Conservation (phyloP, 2,797 vertebrate species). For the Lophius americanus region DNA sequence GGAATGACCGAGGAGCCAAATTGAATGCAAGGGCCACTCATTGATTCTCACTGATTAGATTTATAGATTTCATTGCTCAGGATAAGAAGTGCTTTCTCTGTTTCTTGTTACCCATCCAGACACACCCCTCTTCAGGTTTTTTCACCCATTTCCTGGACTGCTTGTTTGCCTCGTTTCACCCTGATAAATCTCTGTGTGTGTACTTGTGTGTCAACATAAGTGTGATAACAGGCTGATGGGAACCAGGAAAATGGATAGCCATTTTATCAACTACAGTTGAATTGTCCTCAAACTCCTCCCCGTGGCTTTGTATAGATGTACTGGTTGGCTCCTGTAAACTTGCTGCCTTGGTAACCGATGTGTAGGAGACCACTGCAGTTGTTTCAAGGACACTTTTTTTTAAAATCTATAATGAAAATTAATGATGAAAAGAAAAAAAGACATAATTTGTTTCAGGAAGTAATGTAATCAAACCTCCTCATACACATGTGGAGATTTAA, state of each 20-base stretch:
- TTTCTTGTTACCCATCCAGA: slow-evolving; percentile 54
- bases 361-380: slow-evolving; percentile 19
- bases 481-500: background rate
- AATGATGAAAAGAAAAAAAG: background rate
- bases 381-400: slow-evolving; percentile 32
- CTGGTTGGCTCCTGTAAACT: slow-evolving; percentile 54
- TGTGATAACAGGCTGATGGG: slow-evolving; percentile 56
- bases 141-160: slow-evolving; percentile 67
- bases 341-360: slow-evolving; percentile 57
- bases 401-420: slow-evolving; percentile 27
- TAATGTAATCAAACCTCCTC: background rate
- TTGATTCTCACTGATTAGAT: slow-evolving; percentile 74
- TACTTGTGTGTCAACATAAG: slow-evolving; percentile 43
- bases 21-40: slow-evolving; percentile 38
- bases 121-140: background rate
- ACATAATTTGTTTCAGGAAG: slow-evolving; percentile 1
- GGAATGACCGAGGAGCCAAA: slow-evolving; percentile 35
- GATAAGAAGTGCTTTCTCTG: slow-evolving; percentile 61
- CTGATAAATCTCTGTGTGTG: slow-evolving; percentile 50
- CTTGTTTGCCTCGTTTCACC: slow-evolving; percentile 49
- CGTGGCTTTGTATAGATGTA: slow-evolving; percentile 22
- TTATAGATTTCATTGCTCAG: slow-evolving; percentile 73
- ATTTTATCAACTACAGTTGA: slow-evolving; percentile 51
- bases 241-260: slow-evolving; percentile 41
- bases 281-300: slow-evolving; percentile 34